Evolutionary conservation across 2,888 invertebrate genomes (phyloP), one percentile per base, ranked within the genome.

Genomic region (Diploptera punctata): DNA sequence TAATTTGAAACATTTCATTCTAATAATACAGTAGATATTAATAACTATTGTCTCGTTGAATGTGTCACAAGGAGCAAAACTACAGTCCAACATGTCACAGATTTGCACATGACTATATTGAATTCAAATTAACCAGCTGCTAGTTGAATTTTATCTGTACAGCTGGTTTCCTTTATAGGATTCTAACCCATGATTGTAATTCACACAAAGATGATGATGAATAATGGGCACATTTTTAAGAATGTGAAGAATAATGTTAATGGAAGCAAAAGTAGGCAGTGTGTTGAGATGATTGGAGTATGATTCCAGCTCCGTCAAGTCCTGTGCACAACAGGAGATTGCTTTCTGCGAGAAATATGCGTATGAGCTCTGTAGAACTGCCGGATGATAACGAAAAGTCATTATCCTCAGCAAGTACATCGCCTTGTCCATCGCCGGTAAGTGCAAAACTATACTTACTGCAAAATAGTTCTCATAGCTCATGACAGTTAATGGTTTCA

Each of bases 291-390:
- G 18, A 33, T 31, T 47, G 26, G 10, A 31, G 44, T 43, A 21
- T 52, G 47, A 43, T 79, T 84, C 76, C 87, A 95, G 95, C 96
- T 68, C 95, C 96, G 31, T 95, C 95, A 76, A 96, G 96, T 81
- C 96, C 97, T 74, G 95, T 95, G 68, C 95, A 96, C 80, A 94
- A 93, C 81, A 87, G 94, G 72, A 89, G 94, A 77, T 83, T 95
- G 75, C 85, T 95, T 70, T 92, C 91, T 74, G 91, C 95, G 24
- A 89, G 93, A 75, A 91, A 91, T 74, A 93, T 94, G 79, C 88
- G 96, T 74, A 97, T 97, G 90, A 96, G 95, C 81, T 97, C 97
- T 76, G 94, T 97, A 76, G 97, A 98, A 79, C 86, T 97, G 60
- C 97, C 97, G 1, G 94, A 94, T 79, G 95, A 95, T 73, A 94